These are phyloP conservation scores for Ceriagrion tenellum DNA, from an alignment of 2,888 invertebrate genomes.

Conservation along the genomic window DNA sequence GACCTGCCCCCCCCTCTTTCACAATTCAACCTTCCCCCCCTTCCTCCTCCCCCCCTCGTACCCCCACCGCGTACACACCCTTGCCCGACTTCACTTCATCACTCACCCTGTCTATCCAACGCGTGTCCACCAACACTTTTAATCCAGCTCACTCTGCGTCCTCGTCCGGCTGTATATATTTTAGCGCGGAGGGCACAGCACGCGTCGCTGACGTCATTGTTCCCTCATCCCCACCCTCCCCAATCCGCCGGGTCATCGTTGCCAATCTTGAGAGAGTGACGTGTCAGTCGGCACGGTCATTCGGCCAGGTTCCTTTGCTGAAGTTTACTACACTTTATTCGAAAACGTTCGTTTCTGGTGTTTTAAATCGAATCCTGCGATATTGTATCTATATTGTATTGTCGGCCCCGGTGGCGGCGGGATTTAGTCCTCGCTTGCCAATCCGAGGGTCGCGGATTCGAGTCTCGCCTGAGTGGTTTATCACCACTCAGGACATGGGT, in stretches of 20 bases:
- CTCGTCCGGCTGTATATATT: background rate
- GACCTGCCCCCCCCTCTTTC: background rate
- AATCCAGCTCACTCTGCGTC: background rate
- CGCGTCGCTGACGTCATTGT: background rate
- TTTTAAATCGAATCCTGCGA: too few relatives aligned
- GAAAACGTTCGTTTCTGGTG: too few relatives aligned
- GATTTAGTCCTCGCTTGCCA: too few relatives aligned
- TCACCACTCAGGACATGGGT: too few relatives aligned
- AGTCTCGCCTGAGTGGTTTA: too few relatives aligned
- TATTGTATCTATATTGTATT: too few relatives aligned
- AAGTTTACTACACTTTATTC: too few relatives aligned
- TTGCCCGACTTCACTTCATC: background rate
- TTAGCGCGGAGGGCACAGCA: background rate
- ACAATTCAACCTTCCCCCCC: background rate
- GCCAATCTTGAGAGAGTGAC: background rate
- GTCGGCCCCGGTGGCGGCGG: too few relatives aligned
- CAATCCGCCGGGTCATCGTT: background rate
- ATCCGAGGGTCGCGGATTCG: too few relatives aligned
- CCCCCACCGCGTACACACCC: background rate
- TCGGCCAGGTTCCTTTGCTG: too few relatives aligned
- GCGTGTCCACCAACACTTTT: conserved; percentile 57
- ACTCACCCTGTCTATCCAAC: conserved; percentile 46
- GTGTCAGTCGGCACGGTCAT: too few relatives aligned
- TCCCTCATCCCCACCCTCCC: background rate
- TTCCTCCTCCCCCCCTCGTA: background rate